These are phyloP conservation scores for Pimpla rufipes DNA, from an alignment of 2,888 invertebrate genomes.

Conservation along the genomic window DNA sequence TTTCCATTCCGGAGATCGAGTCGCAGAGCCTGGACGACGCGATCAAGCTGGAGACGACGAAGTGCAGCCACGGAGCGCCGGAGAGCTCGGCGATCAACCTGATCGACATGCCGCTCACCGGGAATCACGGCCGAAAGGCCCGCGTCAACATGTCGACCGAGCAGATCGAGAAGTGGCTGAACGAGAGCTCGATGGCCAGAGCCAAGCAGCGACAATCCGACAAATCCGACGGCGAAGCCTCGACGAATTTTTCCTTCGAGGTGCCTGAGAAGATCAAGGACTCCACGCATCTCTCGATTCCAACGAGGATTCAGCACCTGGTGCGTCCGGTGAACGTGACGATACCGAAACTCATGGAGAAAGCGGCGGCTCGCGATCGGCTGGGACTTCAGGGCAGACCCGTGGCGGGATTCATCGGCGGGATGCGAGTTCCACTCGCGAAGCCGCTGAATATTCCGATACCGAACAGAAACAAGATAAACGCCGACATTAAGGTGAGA, in stretches of 20 bases:
- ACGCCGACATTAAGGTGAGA: slow-evolving; percentile 75
- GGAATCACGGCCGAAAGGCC: slow-evolving; percentile 86
- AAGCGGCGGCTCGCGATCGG: slow-evolving; percentile 62
- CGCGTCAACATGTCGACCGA: slow-evolving; percentile 90
- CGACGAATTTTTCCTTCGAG: slow-evolving; percentile 78
- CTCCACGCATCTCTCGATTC: slow-evolving; percentile 81
- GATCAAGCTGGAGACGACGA: slow-evolving; percentile 63
- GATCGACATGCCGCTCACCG: slow-evolving; percentile 78
- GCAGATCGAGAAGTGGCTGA: slow-evolving; percentile 90
- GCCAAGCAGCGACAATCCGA: slow-evolving; percentile 85
- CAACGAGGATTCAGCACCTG: slow-evolving; percentile 83
- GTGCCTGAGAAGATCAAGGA: slow-evolving; percentile 75
- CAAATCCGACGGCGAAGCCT: slow-evolving; percentile 81
- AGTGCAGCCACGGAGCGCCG: slow-evolving; percentile 70
- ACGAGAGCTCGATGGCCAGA: slow-evolving; percentile 86
- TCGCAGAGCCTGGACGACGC: slow-evolving; percentile 43
- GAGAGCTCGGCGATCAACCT: slow-evolving; percentile 73
- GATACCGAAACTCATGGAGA: slow-evolving; percentile 80
- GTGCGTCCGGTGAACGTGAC: slow-evolving; percentile 84
- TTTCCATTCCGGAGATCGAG: slow-evolving; percentile 33
- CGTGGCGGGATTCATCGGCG: slow-evolving; percentile 46
- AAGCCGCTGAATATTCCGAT: slow-evolving; percentile 61
- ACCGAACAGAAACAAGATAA: slow-evolving; percentile 73
- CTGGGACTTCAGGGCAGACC: slow-evolving; percentile 60
- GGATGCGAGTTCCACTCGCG: slow-evolving; percentile 57